These are phyloP conservation scores for Onchidella celtica DNA, from an alignment of 2,888 invertebrate species.

Conservation along the genomic window DNA sequence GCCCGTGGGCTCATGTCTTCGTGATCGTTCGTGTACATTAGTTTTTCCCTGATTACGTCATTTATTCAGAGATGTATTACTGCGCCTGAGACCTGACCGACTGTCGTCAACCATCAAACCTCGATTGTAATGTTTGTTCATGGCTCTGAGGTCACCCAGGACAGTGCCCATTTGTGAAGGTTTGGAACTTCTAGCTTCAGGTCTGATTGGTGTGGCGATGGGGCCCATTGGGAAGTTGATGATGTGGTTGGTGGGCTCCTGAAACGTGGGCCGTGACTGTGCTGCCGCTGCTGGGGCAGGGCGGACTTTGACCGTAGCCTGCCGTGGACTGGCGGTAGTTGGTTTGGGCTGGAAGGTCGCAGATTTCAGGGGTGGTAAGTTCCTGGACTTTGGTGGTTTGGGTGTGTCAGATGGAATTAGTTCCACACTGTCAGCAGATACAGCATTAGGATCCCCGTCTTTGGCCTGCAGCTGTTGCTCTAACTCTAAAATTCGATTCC, in stretches of 20 bases:
- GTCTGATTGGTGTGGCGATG: slow-evolving; percentile 56
- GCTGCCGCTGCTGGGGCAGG: neutral
- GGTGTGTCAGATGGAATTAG: slow-evolving; percentile 16
- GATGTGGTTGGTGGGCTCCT: neutral
- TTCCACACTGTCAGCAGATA: slow-evolving; percentile 31
- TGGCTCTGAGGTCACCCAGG: slow-evolving; percentile 63
- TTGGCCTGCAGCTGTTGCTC: slow-evolving; percentile 49
- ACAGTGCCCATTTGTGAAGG: slow-evolving; percentile 54
- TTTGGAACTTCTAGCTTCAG: slow-evolving; percentile 54
- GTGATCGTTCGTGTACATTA: too few species aligned
- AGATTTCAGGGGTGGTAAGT: slow-evolving; percentile 47
- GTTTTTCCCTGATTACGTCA: too few species aligned
- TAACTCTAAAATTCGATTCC: slow-evolving; percentile 56
- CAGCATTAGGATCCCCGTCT: neutral
- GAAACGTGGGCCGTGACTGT: neutral
- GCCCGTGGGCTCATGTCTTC: too few species aligned
- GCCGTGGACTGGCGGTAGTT: neutral
- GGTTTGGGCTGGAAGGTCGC: too few species aligned
- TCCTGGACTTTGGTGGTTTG: slow-evolving; percentile 1
- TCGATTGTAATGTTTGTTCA: slow-evolving; percentile 47
- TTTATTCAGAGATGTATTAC: too few species aligned
- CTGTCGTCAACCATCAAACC: neutral
- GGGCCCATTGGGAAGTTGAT: slow-evolving; percentile 55
- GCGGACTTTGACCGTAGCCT: neutral
- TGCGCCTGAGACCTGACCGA: neutral